phyloP scores from a whole-genome alignment of 2,113 vertebrate genomes.

The Ctenomys sociabilis region DNA sequence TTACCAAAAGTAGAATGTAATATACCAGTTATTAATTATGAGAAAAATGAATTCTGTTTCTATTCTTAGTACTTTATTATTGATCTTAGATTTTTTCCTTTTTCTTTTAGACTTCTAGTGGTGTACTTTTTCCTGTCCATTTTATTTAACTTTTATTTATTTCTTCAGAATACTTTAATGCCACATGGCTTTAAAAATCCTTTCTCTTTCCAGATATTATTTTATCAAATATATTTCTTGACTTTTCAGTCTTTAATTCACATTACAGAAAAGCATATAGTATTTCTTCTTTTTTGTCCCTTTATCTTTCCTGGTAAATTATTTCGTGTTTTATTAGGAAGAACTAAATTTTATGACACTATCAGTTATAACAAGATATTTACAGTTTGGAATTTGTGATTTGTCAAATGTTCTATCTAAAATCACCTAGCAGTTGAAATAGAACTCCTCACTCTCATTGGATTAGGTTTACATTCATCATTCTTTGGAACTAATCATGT shows the following conservation, averaged over 20 bases:
- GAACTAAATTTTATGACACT: slow-evolving; percentile 36
- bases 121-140: not conserved
- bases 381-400: not conserved
- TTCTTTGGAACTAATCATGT: slow-evolving; percentile 8
- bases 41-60: slow-evolving; percentile 18
- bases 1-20: slow-evolving; percentile 37
- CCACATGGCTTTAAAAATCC: not conserved
- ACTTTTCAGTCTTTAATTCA: not conserved
- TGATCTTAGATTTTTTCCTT: not conserved
- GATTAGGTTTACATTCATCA: not conserved
- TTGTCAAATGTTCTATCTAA: slow-evolving; percentile 36
- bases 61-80: slow-evolving; percentile 20
- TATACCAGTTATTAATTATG: slow-evolving; percentile 16
- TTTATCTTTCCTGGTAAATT: not conserved
- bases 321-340: not conserved
- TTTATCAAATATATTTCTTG: not conserved
- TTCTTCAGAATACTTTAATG: not conserved
- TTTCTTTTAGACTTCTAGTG: not conserved
- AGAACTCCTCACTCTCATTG: not conserved
- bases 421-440: not conserved
- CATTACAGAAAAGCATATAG: not conserved
- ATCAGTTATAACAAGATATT: not conserved
- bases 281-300: not conserved
- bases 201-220: slow-evolving; percentile 4
- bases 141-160: slow-evolving; percentile 42